phyloP scores from a whole-genome alignment of 2,888 invertebrate species.

The Leptopilina myrica region DNA sequence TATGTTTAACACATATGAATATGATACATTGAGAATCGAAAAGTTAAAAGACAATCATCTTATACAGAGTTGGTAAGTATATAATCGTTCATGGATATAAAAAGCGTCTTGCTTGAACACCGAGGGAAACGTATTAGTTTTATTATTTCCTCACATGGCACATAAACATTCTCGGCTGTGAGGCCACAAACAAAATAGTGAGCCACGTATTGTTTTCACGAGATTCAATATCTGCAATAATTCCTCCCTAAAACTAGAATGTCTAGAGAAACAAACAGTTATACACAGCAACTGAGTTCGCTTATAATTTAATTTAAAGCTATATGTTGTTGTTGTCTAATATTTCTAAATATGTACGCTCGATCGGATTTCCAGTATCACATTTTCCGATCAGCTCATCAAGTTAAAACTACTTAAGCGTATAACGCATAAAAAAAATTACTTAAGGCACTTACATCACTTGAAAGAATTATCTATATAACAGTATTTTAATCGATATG shows the following conservation, averaged over 20 bases:
- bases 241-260: slow-evolving; percentile 18
- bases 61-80: slow-evolving; percentile 55
- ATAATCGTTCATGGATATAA: slow-evolving; percentile 60
- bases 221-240: slow-evolving; percentile 4
- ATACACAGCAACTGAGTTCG: slow-evolving; percentile 29
- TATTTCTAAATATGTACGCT: slow-evolving; percentile 14
- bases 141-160: slow-evolving; percentile 65
- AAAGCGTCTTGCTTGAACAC: slow-evolving; percentile 65
- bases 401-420: slow-evolving; percentile 44
- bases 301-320: slow-evolving; percentile 17
- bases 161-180: slow-evolving; percentile 73
- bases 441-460: slow-evolving; percentile 56
- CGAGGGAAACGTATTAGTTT: slow-evolving; percentile 53
- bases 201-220: neutral
- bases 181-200: slow-evolving; percentile 64
- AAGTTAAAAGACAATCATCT: slow-evolving; percentile 62
- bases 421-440: slow-evolving; percentile 44
- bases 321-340: neutral
- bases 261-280: slow-evolving; percentile 1
- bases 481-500: slow-evolving; percentile 20
- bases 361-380: slow-evolving; percentile 21
- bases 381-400: slow-evolving; percentile 17
- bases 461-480: slow-evolving; percentile 36
- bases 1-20: slow-evolving; percentile 60
- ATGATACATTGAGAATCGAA: slow-evolving; percentile 63